These are phyloP conservation scores for Philhelius pedissequus DNA, from an alignment of 2,888 invertebrate species.

Conservation along the genomic window DNA sequence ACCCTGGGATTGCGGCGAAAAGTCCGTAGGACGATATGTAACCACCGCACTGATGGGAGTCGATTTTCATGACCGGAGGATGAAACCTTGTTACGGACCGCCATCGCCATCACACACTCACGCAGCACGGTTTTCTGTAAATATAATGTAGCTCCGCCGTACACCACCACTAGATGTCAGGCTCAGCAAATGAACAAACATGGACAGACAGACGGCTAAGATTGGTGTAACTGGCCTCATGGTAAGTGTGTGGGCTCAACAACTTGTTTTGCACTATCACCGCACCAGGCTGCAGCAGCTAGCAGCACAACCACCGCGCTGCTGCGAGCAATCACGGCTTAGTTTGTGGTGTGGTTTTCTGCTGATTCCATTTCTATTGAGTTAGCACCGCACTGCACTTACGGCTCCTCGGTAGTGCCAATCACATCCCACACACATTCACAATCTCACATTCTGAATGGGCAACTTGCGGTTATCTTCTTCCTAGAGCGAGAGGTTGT, in stretches of 20 bases:
- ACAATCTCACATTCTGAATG: constrained; percentile 16
- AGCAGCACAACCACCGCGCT: constrained; percentile 9
- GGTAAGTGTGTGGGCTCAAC: constrained; percentile 65
- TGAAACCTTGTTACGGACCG: constrained; percentile 49
- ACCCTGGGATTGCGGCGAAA: not conserved
- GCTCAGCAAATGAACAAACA: constrained; percentile 61
- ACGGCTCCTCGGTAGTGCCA: constrained; percentile 61
- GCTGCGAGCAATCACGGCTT: constrained; percentile 13
- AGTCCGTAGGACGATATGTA: constrained; percentile 51
- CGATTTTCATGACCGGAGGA: constrained; percentile 58
- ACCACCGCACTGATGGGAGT: not conserved
- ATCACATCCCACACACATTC: constrained; percentile 67
- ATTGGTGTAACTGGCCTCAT: constrained; percentile 55
- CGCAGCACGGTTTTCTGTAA: not conserved
- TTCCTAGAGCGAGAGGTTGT: constrained; percentile 11
- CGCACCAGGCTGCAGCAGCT: constrained; percentile 31
- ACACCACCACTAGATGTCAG: constrained; percentile 52
- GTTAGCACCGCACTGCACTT: constrained; percentile 4
- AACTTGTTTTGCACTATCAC: constrained; percentile 67
- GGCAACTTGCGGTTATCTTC: constrained; percentile 15
- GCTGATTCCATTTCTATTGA: constrained; percentile 32
- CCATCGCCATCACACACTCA: constrained; percentile 27
- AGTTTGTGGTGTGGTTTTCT: not conserved
- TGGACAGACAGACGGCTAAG: constrained; percentile 64
- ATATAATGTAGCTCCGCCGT: not conserved